These are phyloP conservation scores for Rhimphoctona megacephalus DNA, from an alignment of 2,888 invertebrate genomes.

Conservation along the genomic window DNA sequence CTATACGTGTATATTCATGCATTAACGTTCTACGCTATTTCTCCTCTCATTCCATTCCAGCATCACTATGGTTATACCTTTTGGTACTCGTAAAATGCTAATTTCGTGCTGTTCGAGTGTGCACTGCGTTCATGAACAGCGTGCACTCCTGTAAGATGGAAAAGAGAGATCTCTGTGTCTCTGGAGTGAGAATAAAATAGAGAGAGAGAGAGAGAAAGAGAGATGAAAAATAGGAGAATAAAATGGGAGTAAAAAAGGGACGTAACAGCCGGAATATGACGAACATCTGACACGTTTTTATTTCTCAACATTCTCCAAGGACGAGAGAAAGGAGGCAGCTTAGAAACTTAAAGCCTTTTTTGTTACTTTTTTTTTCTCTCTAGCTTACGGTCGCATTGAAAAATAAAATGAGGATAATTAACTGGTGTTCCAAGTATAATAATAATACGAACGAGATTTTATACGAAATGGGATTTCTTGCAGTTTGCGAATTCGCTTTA, in stretches of 20 bases:
- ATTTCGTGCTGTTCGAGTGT: slow-evolving; percentile 46
- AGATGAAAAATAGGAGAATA: slow-evolving; percentile 3
- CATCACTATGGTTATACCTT: slow-evolving; percentile 27
- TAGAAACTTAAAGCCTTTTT: neutral
- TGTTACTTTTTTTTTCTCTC: neutral
- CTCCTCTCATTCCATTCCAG: slow-evolving; percentile 28
- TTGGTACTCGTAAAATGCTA: slow-evolving; percentile 63
- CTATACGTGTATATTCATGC: no score
- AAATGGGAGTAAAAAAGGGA: neutral
- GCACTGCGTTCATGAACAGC: slow-evolving; percentile 17
- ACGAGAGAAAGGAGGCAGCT: neutral
- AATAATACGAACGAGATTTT: neutral
- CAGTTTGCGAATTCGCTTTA: neutral
- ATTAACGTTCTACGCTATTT: slow-evolving; percentile 5
- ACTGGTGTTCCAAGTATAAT: neutral
- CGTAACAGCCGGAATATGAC: slow-evolving; percentile 46
- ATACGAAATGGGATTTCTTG: neutral
- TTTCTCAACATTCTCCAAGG: slow-evolving; percentile 18
- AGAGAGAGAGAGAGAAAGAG: slow-evolving; percentile 6
- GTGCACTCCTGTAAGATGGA: slow-evolving; percentile 8
- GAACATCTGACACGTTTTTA: slow-evolving; percentile 62
- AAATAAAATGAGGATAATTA: neutral
- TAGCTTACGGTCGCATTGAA: neutral
- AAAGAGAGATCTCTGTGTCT: slow-evolving; percentile 12
- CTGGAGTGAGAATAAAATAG: neutral